Evolutionary conservation across 1,140 invertebrate genomes (phyloP), one percentile per base, ranked within the genome.

Genomic region (Caenorhabditis tropicalis): DNA sequence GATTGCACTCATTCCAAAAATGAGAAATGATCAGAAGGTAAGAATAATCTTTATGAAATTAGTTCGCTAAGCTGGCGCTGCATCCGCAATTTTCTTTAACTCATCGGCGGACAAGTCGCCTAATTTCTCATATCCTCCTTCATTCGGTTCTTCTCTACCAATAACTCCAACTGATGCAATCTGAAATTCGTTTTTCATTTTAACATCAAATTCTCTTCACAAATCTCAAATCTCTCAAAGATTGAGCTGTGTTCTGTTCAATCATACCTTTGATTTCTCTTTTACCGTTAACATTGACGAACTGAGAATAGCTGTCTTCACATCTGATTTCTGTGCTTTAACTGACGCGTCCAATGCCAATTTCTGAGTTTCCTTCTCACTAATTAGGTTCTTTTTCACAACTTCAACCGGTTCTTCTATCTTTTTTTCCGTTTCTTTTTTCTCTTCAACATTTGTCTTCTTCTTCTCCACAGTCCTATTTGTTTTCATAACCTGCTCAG

Each of bases 1-100:
- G 0, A 96, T 96, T 91, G 93, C 86, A 6, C 79, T 90, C 43
- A 58, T 87, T 51, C 89, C 89, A 0, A 88, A 90, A 58, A 31
- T 90, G 15, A 81, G 79, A 43, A 79, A 27, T 86, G 83, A 84
- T 56, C 60, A 53, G 31, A 58, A 46, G 43, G 83, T 84, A 33
- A 36, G 12, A 19, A 16, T 2, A 65, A 65, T 19, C 15, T 65
- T 19, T 65, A 33, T 65, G 33, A 15, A 10, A 65, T 33, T 0
- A 65, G 27, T 27, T 15, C 4, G 15, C 58, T 65, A 74, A 9
- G 19, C 36, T 36, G 65, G 65, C 5, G 65, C 65, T 9, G 65
- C 33, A 12, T 74, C 65, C 2, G 65, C 65, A 5, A 74, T 74
- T 46, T 46, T 74, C 36, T 24, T 74, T 1, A 74, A 15, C 12